phyloP scores from a whole-genome alignment of 2,113 vertebrate genomes.

The Tauraco erythrolophus region DNA sequence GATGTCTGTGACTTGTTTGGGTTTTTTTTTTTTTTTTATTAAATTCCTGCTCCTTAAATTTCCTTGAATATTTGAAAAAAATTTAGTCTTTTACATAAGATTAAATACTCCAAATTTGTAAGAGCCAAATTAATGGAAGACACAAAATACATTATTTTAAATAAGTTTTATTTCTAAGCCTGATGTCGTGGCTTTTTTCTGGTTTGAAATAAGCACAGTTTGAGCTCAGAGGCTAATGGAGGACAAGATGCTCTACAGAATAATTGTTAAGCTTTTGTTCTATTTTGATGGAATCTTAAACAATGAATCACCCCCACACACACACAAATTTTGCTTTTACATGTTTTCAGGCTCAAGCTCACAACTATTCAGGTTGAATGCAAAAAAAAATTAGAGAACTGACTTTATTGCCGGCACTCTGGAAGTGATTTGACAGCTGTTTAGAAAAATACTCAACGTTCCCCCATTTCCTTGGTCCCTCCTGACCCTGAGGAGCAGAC shows the following conservation, averaged over 20 bases:
- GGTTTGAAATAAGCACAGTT: neutral
- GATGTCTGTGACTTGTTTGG: too few species aligned
- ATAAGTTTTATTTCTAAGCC: neutral
- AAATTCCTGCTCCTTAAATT: neutral
- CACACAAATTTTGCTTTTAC: neutral
- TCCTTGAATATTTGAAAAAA: neutral
- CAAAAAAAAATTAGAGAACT: neutral
- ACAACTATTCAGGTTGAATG: neutral
- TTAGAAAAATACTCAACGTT: constrained; percentile 22
- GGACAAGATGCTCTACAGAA: neutral
- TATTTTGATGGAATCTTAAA: neutral
- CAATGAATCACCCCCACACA: neutral
- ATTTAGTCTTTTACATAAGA: neutral
- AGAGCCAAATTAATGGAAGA: neutral
- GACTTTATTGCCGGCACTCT: neutral
- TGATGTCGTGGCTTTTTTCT: neutral
- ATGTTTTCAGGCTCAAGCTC: neutral
- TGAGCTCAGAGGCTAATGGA: neutral
- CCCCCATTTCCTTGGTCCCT: neutral
- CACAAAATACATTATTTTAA: neutral
- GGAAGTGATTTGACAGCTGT: neutral
- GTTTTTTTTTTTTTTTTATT: neutral
- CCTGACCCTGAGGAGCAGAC: neutral
- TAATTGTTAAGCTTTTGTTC: neutral
- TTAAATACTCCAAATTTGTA: neutral